phyloP scores from a whole-genome alignment of 2,797 vertebrate genomes.

The Vultur gryphus region DNA sequence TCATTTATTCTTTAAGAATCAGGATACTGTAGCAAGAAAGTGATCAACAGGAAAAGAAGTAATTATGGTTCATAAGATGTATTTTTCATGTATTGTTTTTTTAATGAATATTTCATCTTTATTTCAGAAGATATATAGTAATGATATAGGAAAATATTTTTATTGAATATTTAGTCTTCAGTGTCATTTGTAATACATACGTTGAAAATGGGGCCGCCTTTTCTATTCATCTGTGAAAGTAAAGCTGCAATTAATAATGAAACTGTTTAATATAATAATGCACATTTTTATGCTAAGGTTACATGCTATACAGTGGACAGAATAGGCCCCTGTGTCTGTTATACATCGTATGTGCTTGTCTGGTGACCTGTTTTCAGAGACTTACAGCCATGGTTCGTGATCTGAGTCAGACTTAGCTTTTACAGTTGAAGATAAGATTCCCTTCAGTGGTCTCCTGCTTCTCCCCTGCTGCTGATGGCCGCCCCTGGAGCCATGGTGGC shows the following conservation, averaged over 20 bases:
- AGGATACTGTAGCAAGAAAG: background rate
- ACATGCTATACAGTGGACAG: fast-evolving
- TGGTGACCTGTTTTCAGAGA: background rate
- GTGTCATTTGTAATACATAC: background rate
- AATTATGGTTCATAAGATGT: background rate
- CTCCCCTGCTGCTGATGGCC: background rate
- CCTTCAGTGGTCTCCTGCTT: background rate
- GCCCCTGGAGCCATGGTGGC: background rate
- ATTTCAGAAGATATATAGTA: background rate
- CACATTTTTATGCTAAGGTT: background rate
- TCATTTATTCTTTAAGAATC: background rate
- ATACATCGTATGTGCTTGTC: background rate
- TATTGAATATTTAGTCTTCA: background rate
- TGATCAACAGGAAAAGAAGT: background rate
- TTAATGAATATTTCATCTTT: background rate
- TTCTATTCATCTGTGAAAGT: background rate
- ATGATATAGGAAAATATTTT: background rate
- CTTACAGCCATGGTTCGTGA: background rate
- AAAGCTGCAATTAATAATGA: background rate
- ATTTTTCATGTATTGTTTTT: background rate
- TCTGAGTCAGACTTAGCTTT: background rate
- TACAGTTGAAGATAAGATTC: background rate
- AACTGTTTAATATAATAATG: background rate
- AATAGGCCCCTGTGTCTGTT: background rate
- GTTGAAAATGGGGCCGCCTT: background rate